phyloP scores from a whole-genome alignment of 2,888 invertebrate genomes.

The Drosophila siamana region DNA sequence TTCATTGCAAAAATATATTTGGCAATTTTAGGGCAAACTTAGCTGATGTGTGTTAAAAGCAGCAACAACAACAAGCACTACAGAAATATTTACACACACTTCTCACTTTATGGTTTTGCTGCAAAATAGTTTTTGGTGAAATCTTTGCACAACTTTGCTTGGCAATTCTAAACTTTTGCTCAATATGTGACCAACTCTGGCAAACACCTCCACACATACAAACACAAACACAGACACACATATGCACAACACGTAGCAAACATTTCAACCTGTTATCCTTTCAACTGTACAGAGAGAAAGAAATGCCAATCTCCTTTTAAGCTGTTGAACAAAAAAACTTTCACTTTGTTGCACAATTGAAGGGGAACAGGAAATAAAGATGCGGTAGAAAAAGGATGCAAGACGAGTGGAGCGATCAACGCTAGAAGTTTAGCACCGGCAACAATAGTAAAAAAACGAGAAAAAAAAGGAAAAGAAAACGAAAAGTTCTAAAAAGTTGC shows the following conservation, averaged over 20 bases:
- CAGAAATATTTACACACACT: conserved; percentile 28
- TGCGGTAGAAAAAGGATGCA: neutral
- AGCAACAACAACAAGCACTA: conserved; percentile 8
- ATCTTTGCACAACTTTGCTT: conserved; percentile 29
- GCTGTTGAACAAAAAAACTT: conserved; percentile 72
- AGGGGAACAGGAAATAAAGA: neutral
- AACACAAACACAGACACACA: neutral
- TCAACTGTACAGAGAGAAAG: conserved; percentile 13
- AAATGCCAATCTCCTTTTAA: conserved; percentile 74
- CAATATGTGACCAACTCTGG: conserved; percentile 17
- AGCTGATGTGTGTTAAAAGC: conserved; percentile 5
- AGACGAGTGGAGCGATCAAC: conserved; percentile 61
- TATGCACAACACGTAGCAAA: conserved; percentile 28
- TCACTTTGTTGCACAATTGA: conserved; percentile 63
- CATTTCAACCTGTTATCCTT: conserved; percentile 57
- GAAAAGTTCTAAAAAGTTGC: conserved; percentile 73
- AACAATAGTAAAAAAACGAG: conserved; percentile 36
- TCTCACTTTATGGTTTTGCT: conserved; percentile 8
- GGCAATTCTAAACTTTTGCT: conserved; percentile 14
- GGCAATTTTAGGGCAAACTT: neutral
- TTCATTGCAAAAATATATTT: neutral
- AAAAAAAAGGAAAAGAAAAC: conserved; percentile 8
- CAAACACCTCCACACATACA: conserved; percentile 3
- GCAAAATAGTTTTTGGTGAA: conserved; percentile 43
- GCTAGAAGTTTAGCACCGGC: conserved; percentile 57